Evolutionary conservation across 1,140 invertebrate species (phyloP).

Genomic region (Archegozetes longisetosus): DNA sequence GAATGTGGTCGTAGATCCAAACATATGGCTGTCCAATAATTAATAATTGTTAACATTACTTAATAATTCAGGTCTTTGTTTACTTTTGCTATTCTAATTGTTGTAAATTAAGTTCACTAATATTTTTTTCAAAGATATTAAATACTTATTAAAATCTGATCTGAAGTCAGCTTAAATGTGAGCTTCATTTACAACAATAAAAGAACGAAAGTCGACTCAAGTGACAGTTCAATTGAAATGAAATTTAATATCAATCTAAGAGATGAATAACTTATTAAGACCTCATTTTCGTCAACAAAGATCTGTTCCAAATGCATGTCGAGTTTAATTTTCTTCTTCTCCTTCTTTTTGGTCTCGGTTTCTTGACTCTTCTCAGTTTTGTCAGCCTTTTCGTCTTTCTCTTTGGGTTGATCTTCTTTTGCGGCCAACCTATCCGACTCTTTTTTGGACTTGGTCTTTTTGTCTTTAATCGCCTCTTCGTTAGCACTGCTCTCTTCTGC

Average conservation of each 20-base stretch:
- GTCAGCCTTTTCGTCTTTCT: constrained; percentile 36
- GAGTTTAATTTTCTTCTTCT: constrained; percentile 52
- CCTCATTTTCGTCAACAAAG: constrained; percentile 77
- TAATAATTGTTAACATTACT: not conserved
- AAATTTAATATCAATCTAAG: too few species aligned
- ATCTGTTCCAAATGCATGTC: constrained; percentile 91
- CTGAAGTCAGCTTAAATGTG: too few species aligned
- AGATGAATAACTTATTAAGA: constrained; percentile 13
- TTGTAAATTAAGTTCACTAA: too few species aligned
- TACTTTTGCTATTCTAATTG: not conserved
- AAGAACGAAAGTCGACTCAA: too few species aligned
- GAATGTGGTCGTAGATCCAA: constrained; percentile 97
- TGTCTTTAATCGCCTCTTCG: constrained; percentile 24
- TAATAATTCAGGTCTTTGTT: too few species aligned
- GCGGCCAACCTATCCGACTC: constrained; percentile 1
- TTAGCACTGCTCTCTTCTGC: constrained; percentile 4
- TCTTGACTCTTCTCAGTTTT: constrained; percentile 27
- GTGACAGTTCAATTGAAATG: too few species aligned
- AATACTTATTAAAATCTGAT: too few species aligned
- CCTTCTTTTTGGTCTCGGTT: constrained; percentile 30
- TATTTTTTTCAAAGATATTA: too few species aligned
- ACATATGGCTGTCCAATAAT: constrained; percentile 59
- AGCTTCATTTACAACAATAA: too few species aligned
- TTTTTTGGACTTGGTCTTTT: constrained; percentile 27
- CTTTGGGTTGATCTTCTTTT: constrained; percentile 10